A percentile compares a stretch with the other conserved stretches of the same genome.
These are phyloP conservation scores for Sebastes diaconus DNA, from an alignment of 2,797 vertebrate species.

Conservation along the genomic window DNA sequence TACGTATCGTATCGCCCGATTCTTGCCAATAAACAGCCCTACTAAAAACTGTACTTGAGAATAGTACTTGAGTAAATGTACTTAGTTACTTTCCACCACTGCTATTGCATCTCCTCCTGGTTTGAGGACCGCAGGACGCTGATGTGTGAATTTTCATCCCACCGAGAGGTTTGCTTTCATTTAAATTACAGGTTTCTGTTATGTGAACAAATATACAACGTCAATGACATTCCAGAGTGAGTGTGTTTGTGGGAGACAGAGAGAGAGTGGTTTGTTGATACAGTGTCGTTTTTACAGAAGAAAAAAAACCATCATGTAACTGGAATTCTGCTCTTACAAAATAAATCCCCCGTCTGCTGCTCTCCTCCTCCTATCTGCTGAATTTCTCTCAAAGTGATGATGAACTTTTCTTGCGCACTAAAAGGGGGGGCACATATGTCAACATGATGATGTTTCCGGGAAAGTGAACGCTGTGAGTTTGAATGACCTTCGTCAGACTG, in stretches of 20 bases:
- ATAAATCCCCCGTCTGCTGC: neutral
- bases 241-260: neutral
- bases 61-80: neutral
- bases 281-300: neutral
- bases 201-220: slow-evolving; percentile 5
- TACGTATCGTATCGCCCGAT: neutral
- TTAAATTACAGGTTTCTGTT: slow-evolving; percentile 1
- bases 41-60: neutral
- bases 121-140: neutral
- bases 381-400: neutral
- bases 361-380: slow-evolving; percentile 14
- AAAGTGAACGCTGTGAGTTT: neutral
- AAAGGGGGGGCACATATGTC: neutral
- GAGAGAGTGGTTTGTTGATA: neutral
- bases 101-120: neutral
- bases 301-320: neutral
- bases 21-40: neutral
- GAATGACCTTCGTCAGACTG: slow-evolving; percentile 8
- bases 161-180: neutral
- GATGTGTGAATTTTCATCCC: slow-evolving; percentile 5
- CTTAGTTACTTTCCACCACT: neutral
- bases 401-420: neutral
- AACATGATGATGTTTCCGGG: neutral
- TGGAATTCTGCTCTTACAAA: slow-evolving; percentile 28
- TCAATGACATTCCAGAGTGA: neutral